Evolutionary conservation across 37 sponge, comb jelly and placozoan genomes (phyloP).

Genomic region (Trichoplax adhaerens): DNA sequence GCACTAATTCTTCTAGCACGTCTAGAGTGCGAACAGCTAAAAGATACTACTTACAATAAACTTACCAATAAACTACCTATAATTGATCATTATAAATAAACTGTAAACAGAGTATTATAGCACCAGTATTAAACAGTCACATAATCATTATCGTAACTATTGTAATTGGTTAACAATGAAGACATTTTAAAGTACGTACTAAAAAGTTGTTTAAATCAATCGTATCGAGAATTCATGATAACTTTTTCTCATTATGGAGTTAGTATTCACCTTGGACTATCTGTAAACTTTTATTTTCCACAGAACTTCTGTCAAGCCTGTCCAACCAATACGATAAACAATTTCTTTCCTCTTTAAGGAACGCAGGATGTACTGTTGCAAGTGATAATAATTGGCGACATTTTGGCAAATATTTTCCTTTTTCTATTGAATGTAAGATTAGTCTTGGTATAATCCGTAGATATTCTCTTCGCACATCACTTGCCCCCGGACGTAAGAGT

Average conservation of each 20-base stretch:
- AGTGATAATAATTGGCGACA: slow-evolving; percentile 79
- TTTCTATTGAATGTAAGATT: slow-evolving; percentile 35
- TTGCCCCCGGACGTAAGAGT: slow-evolving; percentile 57
- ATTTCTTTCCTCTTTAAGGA: slow-evolving; percentile 56
- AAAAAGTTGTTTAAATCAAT: no score
- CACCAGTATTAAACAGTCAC: no score
- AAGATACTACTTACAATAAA: no score
- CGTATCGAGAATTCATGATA: no score
- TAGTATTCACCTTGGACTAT: not conserved
- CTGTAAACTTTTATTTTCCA: slow-evolving; percentile 4
- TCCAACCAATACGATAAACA: slow-evolving; percentile 51
- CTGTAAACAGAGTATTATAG: no score
- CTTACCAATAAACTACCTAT: no score
- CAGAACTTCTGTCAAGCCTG: slow-evolving; percentile 28
- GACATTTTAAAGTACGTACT: no score
- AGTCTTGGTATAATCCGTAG: slow-evolving; percentile 65
- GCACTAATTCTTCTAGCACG: no score
- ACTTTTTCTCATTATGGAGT: no score
- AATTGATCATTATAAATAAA: not conserved
- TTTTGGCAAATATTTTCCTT: slow-evolving; percentile 42
- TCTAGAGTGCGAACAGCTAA: no score
- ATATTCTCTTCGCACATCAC: slow-evolving; percentile 52
- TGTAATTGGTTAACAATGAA: no score
- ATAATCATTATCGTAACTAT: no score
- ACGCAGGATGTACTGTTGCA: slow-evolving; percentile 80